These are phyloP conservation scores for Danio jaintianensis DNA, from an alignment of 2,797 vertebrate genomes.

Conservation along the genomic window DNA sequence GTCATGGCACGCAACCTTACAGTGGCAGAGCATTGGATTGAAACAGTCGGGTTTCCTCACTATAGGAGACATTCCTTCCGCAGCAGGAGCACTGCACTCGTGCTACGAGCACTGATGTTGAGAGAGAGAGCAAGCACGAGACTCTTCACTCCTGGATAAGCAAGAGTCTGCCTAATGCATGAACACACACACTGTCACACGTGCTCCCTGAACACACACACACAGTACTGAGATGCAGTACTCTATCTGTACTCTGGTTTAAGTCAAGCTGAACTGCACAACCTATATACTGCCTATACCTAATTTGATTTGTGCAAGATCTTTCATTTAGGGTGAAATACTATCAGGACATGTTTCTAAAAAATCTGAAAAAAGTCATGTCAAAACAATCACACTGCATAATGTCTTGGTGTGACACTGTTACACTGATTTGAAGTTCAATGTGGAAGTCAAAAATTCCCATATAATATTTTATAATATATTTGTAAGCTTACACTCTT, in stretches of 20 bases:
- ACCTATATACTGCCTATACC: no score
- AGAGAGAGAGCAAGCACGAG: conserved; percentile 75
- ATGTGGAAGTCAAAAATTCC: no score
- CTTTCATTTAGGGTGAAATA: no score
- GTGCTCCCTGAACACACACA: conserved; percentile 36
- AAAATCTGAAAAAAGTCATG: no score
- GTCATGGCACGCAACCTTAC: conserved; percentile 96
- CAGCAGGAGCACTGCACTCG: conserved; percentile 71
- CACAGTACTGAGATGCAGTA: neutral
- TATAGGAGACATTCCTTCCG: conserved; percentile 89
- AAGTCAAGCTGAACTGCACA: neutral
- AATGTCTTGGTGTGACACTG: no score
- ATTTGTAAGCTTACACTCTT: no score
- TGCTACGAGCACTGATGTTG: conserved; percentile 70
- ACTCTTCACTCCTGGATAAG: conserved; percentile 59
- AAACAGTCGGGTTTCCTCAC: conserved; percentile 86
- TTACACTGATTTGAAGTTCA: no score
- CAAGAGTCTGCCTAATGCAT: conserved; percentile 46
- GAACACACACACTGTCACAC: conserved; percentile 48
- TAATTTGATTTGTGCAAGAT: no score
- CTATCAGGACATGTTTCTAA: no score
- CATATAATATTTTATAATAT: no score
- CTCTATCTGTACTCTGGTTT: neutral
- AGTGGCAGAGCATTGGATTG: conserved; percentile 94
- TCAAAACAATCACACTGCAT: no score